phyloP scores from a whole-genome alignment of 2,888 invertebrate genomes.

The Limnephilus auricula region DNA sequence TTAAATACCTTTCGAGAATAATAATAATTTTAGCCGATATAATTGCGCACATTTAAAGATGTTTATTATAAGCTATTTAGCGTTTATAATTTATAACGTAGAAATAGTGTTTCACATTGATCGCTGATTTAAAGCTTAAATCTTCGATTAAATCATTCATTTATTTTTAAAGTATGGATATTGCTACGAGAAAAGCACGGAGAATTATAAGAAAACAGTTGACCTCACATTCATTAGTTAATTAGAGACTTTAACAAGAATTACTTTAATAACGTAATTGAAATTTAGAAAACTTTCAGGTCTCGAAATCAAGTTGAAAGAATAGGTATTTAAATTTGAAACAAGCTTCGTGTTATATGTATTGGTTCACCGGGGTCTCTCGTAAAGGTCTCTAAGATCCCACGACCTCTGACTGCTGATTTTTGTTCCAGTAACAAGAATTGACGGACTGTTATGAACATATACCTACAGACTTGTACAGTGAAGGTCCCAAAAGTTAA shows the following conservation, averaged over 20 bases:
- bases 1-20: too few species aligned
- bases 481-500: background rate
- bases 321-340: background rate
- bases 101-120: too few species aligned
- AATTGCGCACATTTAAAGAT: too few species aligned
- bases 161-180: too few species aligned
- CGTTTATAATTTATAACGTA: too few species aligned
- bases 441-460: background rate
- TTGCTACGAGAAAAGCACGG: background rate
- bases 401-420: background rate
- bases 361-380: background rate
- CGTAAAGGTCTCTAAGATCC: background rate
- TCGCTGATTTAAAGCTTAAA: too few species aligned
- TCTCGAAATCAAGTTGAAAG: background rate
- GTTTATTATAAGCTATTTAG: too few species aligned
- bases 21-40: too few species aligned
- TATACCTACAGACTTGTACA: background rate
- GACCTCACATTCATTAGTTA: too few species aligned
- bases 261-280: background rate
- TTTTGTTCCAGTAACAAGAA: background rate
- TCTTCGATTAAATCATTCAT: too few species aligned
- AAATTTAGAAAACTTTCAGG: background rate
- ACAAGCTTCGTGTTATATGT: background rate
- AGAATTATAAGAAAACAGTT: background rate
- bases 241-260: background rate